A percentile compares a stretch with the other conserved stretches of the same genome.
Evolutionary conservation across 2,113 vertebrate species (phyloP).

Genomic region (Atrichornis clamosus): DNA sequence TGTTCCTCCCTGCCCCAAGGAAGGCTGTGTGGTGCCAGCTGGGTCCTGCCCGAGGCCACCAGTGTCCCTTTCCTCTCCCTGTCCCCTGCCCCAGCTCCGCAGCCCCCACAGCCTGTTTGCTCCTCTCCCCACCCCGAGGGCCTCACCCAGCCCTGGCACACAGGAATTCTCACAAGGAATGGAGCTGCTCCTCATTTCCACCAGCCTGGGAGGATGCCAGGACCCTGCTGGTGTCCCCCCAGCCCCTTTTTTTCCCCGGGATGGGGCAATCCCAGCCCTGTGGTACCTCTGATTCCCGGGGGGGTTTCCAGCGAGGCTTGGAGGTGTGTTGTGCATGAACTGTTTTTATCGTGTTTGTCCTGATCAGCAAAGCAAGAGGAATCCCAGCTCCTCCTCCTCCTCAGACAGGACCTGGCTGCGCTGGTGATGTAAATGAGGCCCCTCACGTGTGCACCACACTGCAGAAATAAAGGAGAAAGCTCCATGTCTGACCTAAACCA

Average conservation of each 20-base stretch:
- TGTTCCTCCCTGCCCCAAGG: background rate
- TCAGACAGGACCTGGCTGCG: background rate
- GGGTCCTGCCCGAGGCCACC: background rate
- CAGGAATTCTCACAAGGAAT: background rate
- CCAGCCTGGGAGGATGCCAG: background rate
- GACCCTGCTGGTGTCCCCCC: background rate
- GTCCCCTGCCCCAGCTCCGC: background rate
- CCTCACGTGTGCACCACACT: background rate
- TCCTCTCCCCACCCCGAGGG: background rate
- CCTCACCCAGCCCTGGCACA: background rate
- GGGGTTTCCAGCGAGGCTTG: background rate
- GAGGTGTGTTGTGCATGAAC: background rate
- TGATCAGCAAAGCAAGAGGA: constrained; percentile 41
- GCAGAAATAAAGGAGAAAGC: constrained; percentile 67
- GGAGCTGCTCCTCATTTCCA: background rate
- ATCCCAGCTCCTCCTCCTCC: background rate
- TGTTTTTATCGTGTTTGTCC: background rate
- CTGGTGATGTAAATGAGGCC: constrained; percentile 17
- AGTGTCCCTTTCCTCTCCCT: background rate
- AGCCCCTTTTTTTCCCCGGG: accelerated
- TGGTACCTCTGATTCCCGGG: background rate
- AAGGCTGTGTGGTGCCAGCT: background rate
- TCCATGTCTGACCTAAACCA: background rate
- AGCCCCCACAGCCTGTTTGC: background rate
- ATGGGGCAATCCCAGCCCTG: background rate